A percentile compares a stretch with the other conserved stretches of the same genome.
Conservation (phyloP, 2,113 vertebrate genomes). For the Pipa parva region DNA sequence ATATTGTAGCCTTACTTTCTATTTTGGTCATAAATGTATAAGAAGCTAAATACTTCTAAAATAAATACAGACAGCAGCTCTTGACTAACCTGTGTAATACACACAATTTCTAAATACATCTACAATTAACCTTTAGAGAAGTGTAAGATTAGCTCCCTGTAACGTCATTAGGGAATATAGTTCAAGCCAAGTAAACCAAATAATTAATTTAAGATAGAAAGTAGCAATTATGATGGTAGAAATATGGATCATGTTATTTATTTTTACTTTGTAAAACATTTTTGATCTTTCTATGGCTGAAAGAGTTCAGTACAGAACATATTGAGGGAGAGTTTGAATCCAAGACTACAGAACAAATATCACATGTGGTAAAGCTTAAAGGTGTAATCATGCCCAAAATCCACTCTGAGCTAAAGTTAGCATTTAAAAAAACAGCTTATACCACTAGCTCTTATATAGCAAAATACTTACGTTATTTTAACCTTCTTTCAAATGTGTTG, state of each 20-base stretch:
- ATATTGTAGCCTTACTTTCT: too few species aligned
- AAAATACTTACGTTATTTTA: too few species aligned
- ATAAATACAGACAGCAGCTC: neutral
- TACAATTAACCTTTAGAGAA: slow-evolving; percentile 18
- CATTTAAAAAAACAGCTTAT: slow-evolving; percentile 18
- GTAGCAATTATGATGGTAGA: slow-evolving; percentile 34
- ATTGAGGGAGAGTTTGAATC: slow-evolving; percentile 19
- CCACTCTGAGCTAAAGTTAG: slow-evolving; percentile 28
- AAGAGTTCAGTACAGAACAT: slow-evolving; percentile 29
- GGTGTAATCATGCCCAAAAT: slow-evolving; percentile 30
- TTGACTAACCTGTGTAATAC: too few species aligned
- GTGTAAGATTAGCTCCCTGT: slow-evolving; percentile 19
- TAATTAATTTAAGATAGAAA: slow-evolving; percentile 37
- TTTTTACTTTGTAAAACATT: slow-evolving; percentile 25
- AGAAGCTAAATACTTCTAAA: neutral
- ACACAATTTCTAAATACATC: slow-evolving; percentile 25
- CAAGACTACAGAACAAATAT: slow-evolving; percentile 31
- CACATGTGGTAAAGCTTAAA: slow-evolving; percentile 30
- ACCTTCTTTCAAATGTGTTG: too few species aligned
- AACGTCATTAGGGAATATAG: slow-evolving; percentile 37
- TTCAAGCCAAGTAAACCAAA: slow-evolving; percentile 39
- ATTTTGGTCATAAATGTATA: neutral
- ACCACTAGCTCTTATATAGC: slow-evolving; percentile 13
- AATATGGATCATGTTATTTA: slow-evolving; percentile 32
- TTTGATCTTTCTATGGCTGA: slow-evolving; percentile 35